Evolutionary conservation across 1,140 invertebrate species (phyloP).

Genomic region (Thrips palmi): DNA sequence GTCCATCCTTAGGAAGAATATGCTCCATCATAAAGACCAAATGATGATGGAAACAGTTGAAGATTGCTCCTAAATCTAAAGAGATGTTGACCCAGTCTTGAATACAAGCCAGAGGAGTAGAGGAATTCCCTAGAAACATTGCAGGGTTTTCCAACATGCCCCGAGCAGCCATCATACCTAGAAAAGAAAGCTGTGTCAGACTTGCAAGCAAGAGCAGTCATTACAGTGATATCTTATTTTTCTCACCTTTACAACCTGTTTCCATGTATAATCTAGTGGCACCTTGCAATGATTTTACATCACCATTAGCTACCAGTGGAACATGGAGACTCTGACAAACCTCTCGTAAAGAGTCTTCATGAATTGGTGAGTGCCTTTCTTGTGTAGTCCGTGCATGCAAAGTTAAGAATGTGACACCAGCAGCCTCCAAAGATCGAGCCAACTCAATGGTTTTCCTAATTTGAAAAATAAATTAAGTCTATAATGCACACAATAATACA

Average conservation of each 20-base stretch:
- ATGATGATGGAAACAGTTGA: slow-evolving; percentile 76
- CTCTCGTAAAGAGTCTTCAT: slow-evolving; percentile 47
- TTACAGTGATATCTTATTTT: neutral
- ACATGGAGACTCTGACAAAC: slow-evolving; percentile 53
- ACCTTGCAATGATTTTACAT: slow-evolving; percentile 53
- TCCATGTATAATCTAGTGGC: slow-evolving; percentile 38
- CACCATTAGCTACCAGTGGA: slow-evolving; percentile 85
- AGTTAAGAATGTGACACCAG: slow-evolving; percentile 73
- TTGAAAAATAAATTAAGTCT: slow-evolving; percentile 4
- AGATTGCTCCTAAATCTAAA: slow-evolving; percentile 38
- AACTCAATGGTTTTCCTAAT: slow-evolving; percentile 41
- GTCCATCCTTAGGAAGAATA: slow-evolving; percentile 45
- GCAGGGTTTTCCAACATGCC: slow-evolving; percentile 82
- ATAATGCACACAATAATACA: no score
- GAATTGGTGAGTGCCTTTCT: slow-evolving; percentile 62
- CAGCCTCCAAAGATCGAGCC: slow-evolving; percentile 60
- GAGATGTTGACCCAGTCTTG: slow-evolving; percentile 72
- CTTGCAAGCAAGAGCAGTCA: no score
- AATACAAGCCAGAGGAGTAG: slow-evolving; percentile 59
- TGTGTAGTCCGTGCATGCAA: slow-evolving; percentile 76
- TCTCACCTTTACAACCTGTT: slow-evolving; percentile 55
- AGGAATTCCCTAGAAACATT: slow-evolving; percentile 49
- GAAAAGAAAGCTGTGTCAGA: slow-evolving; percentile 19
- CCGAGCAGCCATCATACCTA: slow-evolving; percentile 73
- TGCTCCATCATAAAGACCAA: slow-evolving; percentile 85